phyloP scores from a whole-genome alignment of 2,888 invertebrate genomes.

The Lasioglossum marginatum region DNA sequence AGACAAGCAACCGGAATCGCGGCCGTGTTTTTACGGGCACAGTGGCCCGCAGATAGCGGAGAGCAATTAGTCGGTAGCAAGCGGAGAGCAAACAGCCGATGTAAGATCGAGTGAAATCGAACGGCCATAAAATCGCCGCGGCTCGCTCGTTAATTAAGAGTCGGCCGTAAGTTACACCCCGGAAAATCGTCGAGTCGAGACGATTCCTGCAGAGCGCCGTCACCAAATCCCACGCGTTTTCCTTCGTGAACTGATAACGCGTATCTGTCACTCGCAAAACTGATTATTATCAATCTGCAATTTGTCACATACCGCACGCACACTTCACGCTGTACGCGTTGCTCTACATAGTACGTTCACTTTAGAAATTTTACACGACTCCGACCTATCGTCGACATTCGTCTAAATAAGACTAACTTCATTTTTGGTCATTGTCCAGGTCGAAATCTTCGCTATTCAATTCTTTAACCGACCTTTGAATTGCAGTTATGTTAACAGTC shows the following conservation, averaged over 20 bases:
- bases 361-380: not conserved
- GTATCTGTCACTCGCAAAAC: not conserved
- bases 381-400: not conserved
- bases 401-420: not conserved
- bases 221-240: not conserved
- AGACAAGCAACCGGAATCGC: slow-evolving; percentile 38
- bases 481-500: too few species aligned
- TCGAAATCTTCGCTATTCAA: too few species aligned
- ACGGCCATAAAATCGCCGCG: slow-evolving; percentile 33
- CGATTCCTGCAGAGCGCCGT: not conserved
- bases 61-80: slow-evolving; percentile 58
- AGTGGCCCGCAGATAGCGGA: slow-evolving; percentile 33
- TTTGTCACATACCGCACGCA: not conserved
- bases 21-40: slow-evolving; percentile 30
- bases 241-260: not conserved
- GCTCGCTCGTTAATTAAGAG: slow-evolving; percentile 26
- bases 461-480: too few species aligned
- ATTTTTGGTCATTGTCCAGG: not conserved
- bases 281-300: not conserved
- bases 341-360: not conserved
- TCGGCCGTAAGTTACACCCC: not conserved
- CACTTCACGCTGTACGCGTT: not conserved
- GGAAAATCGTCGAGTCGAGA: not conserved
- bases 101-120: slow-evolving; percentile 49
- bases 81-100: too few species aligned